Conservation (phyloP, 2,888 invertebrate species). For the Congeria kusceri region DNA sequence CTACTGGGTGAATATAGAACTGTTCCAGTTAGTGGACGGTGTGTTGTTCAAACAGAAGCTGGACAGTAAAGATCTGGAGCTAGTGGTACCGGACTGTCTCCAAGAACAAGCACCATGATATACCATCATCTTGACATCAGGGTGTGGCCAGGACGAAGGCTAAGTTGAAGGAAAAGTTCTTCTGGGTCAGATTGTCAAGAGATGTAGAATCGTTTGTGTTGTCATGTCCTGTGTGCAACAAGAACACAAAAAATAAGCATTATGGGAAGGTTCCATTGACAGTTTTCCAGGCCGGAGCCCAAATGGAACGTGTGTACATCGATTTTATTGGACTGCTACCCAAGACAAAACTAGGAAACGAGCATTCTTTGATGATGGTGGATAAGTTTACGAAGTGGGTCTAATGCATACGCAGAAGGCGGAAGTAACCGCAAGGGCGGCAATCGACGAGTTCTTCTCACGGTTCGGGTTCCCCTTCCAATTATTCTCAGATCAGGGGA, state of each 20-base stretch:
- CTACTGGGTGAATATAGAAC: slow-evolving; percentile 23
- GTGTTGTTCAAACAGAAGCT: slow-evolving; percentile 5
- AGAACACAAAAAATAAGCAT: slow-evolving; percentile 20
- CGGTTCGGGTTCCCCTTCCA: not conserved
- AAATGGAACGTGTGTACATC: slow-evolving; percentile 2
- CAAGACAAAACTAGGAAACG: not conserved
- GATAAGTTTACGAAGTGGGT: slow-evolving; percentile 17
- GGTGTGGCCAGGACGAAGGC: slow-evolving; percentile 33
- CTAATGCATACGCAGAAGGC: slow-evolving; percentile 5
- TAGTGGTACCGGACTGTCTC: slow-evolving; percentile 12
- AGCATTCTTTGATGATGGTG: slow-evolving; percentile 7
- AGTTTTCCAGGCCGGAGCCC: slow-evolving; percentile 4
- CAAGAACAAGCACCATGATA: slow-evolving; percentile 14
- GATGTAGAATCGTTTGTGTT: slow-evolving; percentile 21
- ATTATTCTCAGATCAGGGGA: not conserved
- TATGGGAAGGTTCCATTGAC: slow-evolving; percentile 30
- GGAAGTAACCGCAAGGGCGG: slow-evolving; percentile 4
- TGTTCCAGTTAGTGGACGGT: slow-evolving; percentile 10
- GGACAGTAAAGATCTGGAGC: not conserved
- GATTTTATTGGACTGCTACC: slow-evolving; percentile 5
- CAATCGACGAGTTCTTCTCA: slow-evolving; percentile 1
- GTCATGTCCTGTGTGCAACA: slow-evolving; percentile 23
- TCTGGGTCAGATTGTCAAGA: slow-evolving; percentile 17
- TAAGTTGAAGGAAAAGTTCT: slow-evolving; percentile 23
- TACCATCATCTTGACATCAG: slow-evolving; percentile 38